Evolutionary conservation across 2,113 vertebrate genomes (phyloP), one percentile per base, ranked within the genome.

Genomic region (Oncorhynchus gorbuscha): DNA sequence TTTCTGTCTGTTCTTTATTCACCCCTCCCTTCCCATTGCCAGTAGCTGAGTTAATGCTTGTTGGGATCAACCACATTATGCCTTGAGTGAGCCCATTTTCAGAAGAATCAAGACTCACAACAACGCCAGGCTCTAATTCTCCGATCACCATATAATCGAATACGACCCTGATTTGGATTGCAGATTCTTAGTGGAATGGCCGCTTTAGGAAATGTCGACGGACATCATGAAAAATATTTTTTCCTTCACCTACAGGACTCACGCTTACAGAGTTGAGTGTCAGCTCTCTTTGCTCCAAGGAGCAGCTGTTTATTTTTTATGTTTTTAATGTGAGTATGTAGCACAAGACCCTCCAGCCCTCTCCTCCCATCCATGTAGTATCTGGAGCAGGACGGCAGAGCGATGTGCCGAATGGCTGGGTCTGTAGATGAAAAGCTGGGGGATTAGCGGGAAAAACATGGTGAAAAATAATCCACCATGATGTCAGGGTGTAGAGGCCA

Each of bases 381-480:
- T 45, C 12, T 67, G 74, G 22, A 45, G 30, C 20, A 77, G 74
- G 55, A 73, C 9, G 9, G 39, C 58, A 58, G 55, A 69, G 78
- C 45, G 84, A 83, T 76, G 68, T 58, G 39, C 9, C 39, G 39
- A 45, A 45, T 14, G 55, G 28, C 51, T 69, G 69, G 64, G 73
- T 90, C 75, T 86, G n/a, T 83, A 69, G 82, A 89, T 87, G 79
- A 84, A 85, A 85, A 83, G 69, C 84, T 81, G 71, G 66, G 66
- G 87, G 88, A 88, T 90, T 90, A 90, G 83, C 76, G 73, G 81
- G 67, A 76, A 85, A 58, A 85, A 84, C 73, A 81, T 81, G 80
- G 11, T 76, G 64, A 14, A 86, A 84, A 87, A 88, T 88, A 76
- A 76, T 76, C 75, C 58, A 66, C 51, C 26, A 30, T 84, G 82